A percentile compares a stretch with the other conserved stretches of the same genome.
Conservation (phyloP, 2,113 vertebrate genomes). For the Arothron firmamentum region DNA sequence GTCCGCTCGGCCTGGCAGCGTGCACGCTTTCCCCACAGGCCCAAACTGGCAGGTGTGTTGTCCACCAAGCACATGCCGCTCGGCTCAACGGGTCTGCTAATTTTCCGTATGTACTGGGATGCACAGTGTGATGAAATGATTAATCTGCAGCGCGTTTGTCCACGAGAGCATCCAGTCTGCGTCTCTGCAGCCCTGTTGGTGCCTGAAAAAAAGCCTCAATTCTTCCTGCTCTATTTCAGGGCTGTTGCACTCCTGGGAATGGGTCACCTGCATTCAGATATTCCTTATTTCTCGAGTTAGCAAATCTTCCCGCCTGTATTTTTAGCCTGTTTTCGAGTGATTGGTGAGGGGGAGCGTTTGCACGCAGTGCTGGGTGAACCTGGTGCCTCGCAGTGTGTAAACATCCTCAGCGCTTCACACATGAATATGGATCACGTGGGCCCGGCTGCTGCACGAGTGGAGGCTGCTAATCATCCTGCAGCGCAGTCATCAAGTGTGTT, state of each 20-base stretch:
- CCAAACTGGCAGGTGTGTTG: conserved; percentile 23
- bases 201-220: no score
- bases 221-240: no score
- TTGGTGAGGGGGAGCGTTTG: no score
- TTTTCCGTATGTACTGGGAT: background rate
- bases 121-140: conserved; percentile 17
- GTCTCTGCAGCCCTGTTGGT: background rate
- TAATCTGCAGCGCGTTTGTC: conserved; percentile 8
- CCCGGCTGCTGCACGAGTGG: background rate
- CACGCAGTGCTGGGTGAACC: no score
- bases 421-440: conserved; percentile 11
- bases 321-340: no score
- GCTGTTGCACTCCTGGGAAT: no score
- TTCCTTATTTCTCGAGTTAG: no score
- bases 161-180: background rate
- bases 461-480: conserved; percentile 14
- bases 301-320: no score
- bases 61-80: conserved; percentile 19
- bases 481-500: conserved; percentile 1
- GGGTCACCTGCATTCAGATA: no score
- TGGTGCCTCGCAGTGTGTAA: background rate
- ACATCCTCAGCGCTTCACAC: conserved; percentile 1
- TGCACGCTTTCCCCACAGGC: conserved; percentile 9
- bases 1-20: conserved; percentile 24
- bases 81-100: conserved; percentile 1